Conservation (phyloP, 2,797 vertebrate genomes). For the Chiroxiphia lanceolata region DNA sequence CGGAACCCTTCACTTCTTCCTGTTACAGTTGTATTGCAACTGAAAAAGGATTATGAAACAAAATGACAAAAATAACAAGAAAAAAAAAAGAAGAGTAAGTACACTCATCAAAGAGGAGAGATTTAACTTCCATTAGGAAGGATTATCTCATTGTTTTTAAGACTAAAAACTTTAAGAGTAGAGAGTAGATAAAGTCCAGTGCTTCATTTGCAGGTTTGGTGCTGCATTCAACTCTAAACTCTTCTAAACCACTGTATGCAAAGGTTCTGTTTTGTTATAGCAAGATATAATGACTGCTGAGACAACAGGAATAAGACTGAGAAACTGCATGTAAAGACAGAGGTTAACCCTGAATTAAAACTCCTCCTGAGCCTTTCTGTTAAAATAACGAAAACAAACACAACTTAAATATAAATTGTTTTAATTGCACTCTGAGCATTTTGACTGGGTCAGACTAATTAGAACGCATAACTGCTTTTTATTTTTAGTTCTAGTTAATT, state of each 20-base stretch:
- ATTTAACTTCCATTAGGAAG: not conserved
- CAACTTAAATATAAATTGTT: not conserved
- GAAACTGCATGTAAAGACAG: not conserved
- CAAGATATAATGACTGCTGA: not conserved
- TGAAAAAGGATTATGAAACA: not conserved
- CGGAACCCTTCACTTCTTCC: not conserved
- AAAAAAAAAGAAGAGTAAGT: not conserved
- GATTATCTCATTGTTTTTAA: not conserved
- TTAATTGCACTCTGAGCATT: not conserved
- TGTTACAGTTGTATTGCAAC: not conserved
- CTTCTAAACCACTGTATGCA: not conserved
- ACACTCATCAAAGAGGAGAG: not conserved
- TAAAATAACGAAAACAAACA: not conserved
- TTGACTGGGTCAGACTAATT: not conserved
- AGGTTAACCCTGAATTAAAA: not conserved
- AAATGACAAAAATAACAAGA: not conserved
- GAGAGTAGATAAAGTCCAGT: accelerated
- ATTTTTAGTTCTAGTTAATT: not conserved
- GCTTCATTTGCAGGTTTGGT: not conserved
- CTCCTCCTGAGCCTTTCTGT: not conserved
- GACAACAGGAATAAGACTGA: not conserved
- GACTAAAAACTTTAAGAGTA: not conserved
- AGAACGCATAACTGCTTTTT: not conserved
- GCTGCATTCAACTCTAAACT: not conserved
- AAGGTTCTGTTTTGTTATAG: not conserved